Percentiles rank a stretch among this genome's conserved stretches.
Conservation (phyloP, 2,797 vertebrate genomes). For the Zenarchopterus dispar region DNA sequence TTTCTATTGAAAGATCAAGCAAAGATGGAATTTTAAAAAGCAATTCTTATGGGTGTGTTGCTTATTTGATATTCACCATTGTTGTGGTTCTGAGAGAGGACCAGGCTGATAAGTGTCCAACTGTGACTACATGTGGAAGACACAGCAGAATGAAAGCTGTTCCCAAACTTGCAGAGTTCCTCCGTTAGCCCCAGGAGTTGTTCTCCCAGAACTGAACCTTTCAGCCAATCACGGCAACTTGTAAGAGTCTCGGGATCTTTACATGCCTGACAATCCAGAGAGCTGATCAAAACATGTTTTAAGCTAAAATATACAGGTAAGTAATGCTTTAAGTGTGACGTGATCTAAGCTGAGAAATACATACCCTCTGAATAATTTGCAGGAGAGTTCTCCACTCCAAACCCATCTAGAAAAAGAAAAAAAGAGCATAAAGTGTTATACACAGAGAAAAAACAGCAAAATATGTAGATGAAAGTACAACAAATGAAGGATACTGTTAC, state of each 20-base stretch:
- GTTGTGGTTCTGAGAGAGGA: constrained; percentile 89
- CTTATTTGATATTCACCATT: constrained; percentile 80
- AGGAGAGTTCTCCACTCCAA: constrained; percentile 88
- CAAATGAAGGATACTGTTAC: constrained; percentile 46
- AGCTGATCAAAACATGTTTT: constrained; percentile 13
- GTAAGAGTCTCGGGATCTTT: constrained; percentile 80
- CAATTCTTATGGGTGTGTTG: too few relatives aligned
- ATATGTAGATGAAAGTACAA: background rate
- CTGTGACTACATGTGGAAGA: constrained; percentile 79
- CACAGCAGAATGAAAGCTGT: constrained; percentile 55
- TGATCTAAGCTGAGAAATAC: constrained; percentile 9
- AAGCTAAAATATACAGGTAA: background rate
- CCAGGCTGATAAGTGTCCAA: constrained; percentile 91
- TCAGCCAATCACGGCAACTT: constrained; percentile 88
- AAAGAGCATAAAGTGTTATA: background rate
- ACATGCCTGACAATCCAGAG: constrained; percentile 82
- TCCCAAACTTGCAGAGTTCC: constrained; percentile 84
- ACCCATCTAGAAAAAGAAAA: constrained; percentile 81
- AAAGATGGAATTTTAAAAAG: background rate
- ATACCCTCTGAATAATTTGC: constrained; percentile 93
- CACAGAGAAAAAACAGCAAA: background rate
- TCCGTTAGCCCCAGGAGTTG: constrained; percentile 86
- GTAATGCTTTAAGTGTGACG: background rate
- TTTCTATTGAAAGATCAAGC: too few relatives aligned
- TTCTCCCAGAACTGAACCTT: constrained; percentile 89